Conservation (phyloP, 1,140 invertebrate species). For the Pseudomyrmex gracilis region DNA sequence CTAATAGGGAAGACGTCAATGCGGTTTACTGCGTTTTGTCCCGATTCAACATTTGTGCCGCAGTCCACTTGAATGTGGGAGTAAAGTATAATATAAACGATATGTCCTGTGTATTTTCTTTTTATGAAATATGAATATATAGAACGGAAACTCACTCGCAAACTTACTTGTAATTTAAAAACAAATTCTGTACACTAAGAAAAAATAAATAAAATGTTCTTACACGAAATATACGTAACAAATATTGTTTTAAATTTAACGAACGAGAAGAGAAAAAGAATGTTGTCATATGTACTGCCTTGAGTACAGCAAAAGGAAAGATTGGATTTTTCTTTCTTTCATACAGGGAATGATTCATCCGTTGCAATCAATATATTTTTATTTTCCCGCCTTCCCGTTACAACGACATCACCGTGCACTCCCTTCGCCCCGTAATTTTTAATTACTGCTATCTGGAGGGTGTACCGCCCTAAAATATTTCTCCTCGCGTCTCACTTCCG, state of each 20-base stretch:
- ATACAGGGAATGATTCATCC: conserved; percentile 48
- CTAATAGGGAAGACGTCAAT: conserved; percentile 41
- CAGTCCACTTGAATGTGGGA: neutral
- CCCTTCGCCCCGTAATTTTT: conserved; percentile 79
- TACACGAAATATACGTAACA: neutral
- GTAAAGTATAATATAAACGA: neutral
- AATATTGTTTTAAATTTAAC: neutral
- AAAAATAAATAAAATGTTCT: neutral
- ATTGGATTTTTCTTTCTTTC: conserved; percentile 4
- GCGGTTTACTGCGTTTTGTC: conserved; percentile 15
- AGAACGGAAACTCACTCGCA: neutral
- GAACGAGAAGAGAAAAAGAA: neutral
- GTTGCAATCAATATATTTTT: conserved; percentile 64
- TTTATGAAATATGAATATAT: neutral
- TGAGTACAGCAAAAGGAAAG: neutral
- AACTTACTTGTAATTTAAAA: neutral
- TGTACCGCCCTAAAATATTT: conserved; percentile 80
- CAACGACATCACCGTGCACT: neutral
- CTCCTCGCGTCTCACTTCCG: conserved; percentile 79
- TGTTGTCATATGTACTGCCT: neutral
- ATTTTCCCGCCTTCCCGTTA: conserved; percentile 40
- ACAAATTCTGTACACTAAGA: neutral
- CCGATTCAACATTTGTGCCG: neutral
- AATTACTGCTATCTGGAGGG: conserved; percentile 84
- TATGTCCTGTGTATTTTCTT: no score